Conservation (phyloP, 1,140 invertebrate genomes). For the Drusus annulatus region DNA sequence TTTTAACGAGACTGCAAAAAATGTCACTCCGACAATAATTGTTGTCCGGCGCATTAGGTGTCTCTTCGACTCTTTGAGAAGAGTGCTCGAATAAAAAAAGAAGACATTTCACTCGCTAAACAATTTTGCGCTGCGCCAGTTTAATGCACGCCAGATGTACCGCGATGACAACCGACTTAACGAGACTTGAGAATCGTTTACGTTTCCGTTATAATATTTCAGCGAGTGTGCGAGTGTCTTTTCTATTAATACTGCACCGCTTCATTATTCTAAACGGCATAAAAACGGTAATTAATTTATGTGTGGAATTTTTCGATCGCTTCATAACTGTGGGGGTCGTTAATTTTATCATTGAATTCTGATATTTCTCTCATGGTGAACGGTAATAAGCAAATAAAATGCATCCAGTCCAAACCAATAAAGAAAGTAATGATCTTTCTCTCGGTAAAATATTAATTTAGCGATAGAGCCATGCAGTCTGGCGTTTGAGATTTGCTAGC, state of each 20-base stretch:
- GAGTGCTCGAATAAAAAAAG: slow-evolving; percentile 12
- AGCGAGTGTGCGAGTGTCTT: not conserved
- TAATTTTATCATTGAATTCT: too few relatives aligned
- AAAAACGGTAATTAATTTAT: too few relatives aligned
- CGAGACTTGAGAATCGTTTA: slow-evolving; percentile 11
- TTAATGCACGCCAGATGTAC: not conserved
- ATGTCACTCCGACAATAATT: not conserved
- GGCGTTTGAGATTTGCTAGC: slow-evolving; percentile 8
- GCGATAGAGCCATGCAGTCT: slow-evolving; percentile 5
- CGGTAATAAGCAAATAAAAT: too few relatives aligned
- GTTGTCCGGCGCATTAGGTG: not conserved
- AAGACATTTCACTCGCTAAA: not conserved
- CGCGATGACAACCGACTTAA: slow-evolving; percentile 22
- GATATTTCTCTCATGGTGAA: too few relatives aligned
- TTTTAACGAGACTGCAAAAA: slow-evolving; percentile 29
- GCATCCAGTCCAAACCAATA: too few relatives aligned
- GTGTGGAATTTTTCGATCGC: not conserved
- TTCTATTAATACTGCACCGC: not conserved
- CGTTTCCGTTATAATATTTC: slow-evolving; percentile 29
- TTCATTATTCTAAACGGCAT: not conserved
- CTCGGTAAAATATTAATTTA: too few relatives aligned
- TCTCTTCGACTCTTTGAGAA: not conserved
- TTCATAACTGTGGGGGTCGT: not conserved
- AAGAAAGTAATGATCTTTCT: too few relatives aligned
- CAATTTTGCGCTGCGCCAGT: slow-evolving; percentile 4